Evolutionary conservation across 2,888 invertebrate genomes (phyloP).

Genomic region (Cerceris rybyensis): DNA sequence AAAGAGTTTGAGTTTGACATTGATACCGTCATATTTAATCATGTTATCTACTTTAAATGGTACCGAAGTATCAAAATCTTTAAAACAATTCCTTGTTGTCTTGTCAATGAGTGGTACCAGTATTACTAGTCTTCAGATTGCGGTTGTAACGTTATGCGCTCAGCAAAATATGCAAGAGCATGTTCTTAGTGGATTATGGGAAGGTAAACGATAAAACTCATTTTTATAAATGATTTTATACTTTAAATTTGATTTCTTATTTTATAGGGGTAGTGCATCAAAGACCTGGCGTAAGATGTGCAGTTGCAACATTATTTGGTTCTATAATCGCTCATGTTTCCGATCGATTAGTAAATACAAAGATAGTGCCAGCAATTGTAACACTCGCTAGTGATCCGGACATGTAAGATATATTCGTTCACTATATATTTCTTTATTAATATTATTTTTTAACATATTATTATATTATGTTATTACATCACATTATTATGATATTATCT

Average conservation of each 20-base stretch:
- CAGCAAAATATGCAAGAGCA: conserved; percentile 84
- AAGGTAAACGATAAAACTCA: conserved; percentile 80
- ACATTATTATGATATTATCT: no score
- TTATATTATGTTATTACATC: no score
- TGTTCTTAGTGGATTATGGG: conserved; percentile 86
- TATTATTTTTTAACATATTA: not conserved
- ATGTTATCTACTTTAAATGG: conserved; percentile 83
- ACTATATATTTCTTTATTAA: conserved; percentile 14
- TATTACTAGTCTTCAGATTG: conserved; percentile 83
- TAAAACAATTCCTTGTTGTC: conserved; percentile 84
- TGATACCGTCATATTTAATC: conserved; percentile 86
- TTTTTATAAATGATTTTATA: conserved; percentile 9
- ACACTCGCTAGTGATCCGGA: conserved; percentile 88
- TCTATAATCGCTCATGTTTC: conserved; percentile 83
- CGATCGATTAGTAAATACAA: conserved; percentile 84
- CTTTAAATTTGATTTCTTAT: conserved; percentile 21
- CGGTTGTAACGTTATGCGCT: conserved; percentile 83
- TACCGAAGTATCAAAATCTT: conserved; percentile 83
- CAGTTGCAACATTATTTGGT: conserved; percentile 85
- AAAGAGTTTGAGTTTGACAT: conserved; percentile 83
- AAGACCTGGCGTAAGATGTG: conserved; percentile 84
- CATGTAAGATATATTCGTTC: conserved; percentile 82
- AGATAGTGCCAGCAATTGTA: conserved; percentile 87
- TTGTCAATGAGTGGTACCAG: conserved; percentile 83
- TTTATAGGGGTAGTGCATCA: conserved; percentile 85